These are phyloP conservation scores for Sceloporus tristichus DNA, from an alignment of 2,113 vertebrate species.

Conservation along the genomic window DNA sequence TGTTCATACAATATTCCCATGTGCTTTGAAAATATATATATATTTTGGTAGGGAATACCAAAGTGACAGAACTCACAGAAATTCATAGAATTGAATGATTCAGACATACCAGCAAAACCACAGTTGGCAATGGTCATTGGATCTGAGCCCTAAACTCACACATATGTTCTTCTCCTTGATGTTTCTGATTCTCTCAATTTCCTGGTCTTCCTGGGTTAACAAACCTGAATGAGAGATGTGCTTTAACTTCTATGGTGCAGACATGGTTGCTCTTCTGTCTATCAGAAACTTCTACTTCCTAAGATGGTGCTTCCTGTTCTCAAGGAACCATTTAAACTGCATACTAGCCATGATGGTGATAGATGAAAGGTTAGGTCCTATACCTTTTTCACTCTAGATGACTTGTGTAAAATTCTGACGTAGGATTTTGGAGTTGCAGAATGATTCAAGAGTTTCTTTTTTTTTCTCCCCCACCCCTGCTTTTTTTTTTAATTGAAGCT, in stretches of 20 bases:
- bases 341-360: background rate
- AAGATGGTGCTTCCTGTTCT: background rate
- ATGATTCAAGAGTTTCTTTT: background rate
- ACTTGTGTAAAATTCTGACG: background rate
- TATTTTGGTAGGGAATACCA: background rate
- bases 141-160: background rate
- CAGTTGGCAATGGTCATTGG: background rate
- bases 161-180: background rate
- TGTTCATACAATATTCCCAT: background rate
- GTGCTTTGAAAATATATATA: background rate
- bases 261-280: background rate
- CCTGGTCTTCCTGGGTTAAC: background rate
- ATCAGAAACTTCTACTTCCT: background rate
- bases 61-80: background rate
- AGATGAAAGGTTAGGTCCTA: background rate
- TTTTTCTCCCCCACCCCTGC: too few relatives aligned
- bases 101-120: background rate
- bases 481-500: too few relatives aligned
- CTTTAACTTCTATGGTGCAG: background rate
- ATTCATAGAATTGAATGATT: background rate
- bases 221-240: background rate
- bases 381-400: background rate
- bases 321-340: background rate
- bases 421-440: background rate
- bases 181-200: background rate